Base-by-base conservation (phyloP, 2,113 vertebrate genomes). In the Athene cunicularia region DNA sequence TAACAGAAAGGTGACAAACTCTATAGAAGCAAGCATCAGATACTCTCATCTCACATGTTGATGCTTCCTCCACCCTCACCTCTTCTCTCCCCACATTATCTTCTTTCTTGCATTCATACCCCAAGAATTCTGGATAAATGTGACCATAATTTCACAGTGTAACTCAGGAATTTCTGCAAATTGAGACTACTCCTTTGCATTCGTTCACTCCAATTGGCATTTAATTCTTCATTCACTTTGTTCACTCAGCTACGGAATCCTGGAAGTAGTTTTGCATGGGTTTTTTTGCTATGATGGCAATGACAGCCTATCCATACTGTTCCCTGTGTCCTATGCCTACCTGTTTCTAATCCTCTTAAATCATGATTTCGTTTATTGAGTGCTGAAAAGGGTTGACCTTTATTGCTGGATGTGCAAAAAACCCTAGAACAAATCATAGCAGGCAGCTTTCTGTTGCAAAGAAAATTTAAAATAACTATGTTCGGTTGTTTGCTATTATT, bases 401-500 rank as follows among this genome's bases (percentile, higher is more conserved):
- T 50, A 66, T 32, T 66, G 55, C 45, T 80, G 43, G 49, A 74
- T 47, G 33, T 28, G 39, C 33, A 81, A 58, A 80, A 60, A 67
- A 56, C 5, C 11, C 59, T 58, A 90, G n/a, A 90, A 32, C 37
- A 86, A 93, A 71, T 84, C 14, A 89, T 5, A 37, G 55, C 47
- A 79, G 59, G 68, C 0, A 3, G 68, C n/a, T 26, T 88, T 66
- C 55, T 83, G 43, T 33, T 75, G 19, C 26, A 45, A 79, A 39
- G 11, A 43, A 94, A 80, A 49, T 92, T 74, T 1, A 86, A 53
- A 91, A 39, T 14, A 88, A n/a, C 76, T 77, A 37, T 7, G 17
- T 88, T 55, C 64, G 86, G 52, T 20, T 67, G 10, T 55, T 60
- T 79, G 60, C 56, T 86, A 27, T 75, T 93, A 84, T 52, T 93